Percentiles rank a stretch among this genome's conserved stretches.
phyloP scores from a whole-genome alignment of 2,797 vertebrate species.

The Sebastiscus albofasciatus region DNA sequence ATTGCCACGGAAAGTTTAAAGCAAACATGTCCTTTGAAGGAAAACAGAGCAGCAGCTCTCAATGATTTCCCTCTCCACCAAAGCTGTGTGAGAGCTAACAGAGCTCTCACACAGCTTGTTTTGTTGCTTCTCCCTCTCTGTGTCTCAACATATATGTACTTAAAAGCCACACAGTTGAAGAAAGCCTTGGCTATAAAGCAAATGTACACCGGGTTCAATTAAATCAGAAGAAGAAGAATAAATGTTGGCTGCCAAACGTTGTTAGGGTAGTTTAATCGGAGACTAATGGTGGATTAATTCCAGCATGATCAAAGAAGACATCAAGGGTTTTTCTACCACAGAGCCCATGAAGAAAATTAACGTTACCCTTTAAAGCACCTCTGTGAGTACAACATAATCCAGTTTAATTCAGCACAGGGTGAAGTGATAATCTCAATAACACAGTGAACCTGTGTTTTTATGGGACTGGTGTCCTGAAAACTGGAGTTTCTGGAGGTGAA shows the following conservation, averaged over 20 bases:
- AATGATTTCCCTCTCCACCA: not conserved
- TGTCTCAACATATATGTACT: not conserved
- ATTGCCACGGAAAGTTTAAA: not conserved
- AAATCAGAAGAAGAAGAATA: not conserved
- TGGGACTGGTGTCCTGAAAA: not conserved
- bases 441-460: not conserved
- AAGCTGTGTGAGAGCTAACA: not conserved
- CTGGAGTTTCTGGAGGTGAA: not conserved
- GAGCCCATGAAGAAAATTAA: not conserved
- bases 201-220: not conserved
- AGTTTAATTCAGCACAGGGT: not conserved
- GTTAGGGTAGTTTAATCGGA: not conserved
- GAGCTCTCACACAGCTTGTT: not conserved
- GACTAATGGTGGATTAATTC: not conserved
- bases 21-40: not conserved
- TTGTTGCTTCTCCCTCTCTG: not conserved
- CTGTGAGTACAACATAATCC: not conserved
- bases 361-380: not conserved
- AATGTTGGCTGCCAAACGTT: not conserved
- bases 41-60: not conserved
- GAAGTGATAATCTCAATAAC: not conserved
- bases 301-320: not conserved
- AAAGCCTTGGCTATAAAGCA: not conserved
- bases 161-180: not conserved
- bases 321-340: not conserved